Percentiles rank a stretch among this genome's conserved stretches.
Evolutionary conservation across 2,888 invertebrate species (phyloP).

Genomic region (Drosophila colorata): DNA sequence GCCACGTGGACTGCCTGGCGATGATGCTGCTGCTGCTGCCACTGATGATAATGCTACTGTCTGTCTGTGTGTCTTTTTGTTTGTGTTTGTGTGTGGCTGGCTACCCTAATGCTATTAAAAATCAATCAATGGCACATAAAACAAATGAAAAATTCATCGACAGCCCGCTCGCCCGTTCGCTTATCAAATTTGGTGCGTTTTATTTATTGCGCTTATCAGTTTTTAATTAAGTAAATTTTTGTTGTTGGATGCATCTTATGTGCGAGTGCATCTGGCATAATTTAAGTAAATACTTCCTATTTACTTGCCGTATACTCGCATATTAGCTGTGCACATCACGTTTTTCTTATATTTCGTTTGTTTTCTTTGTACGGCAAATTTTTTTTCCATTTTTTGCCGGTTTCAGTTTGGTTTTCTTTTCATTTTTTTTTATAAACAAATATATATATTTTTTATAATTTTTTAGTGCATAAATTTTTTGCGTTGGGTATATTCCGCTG

Average conservation of each 20-base stretch:
- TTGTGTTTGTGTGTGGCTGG: conserved; percentile 17
- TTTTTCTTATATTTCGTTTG: conserved; percentile 33
- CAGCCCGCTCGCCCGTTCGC: conserved; percentile 35
- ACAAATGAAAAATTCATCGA: conserved; percentile 69
- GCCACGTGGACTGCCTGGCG: conserved; percentile 68
- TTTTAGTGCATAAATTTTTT: conserved; percentile 59
- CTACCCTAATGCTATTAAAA: conserved; percentile 75
- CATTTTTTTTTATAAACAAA: background rate
- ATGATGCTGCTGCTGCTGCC: conserved; percentile 33
- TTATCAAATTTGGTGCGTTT: conserved; percentile 35
- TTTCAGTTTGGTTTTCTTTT: conserved; percentile 5
- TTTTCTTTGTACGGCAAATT: conserved; percentile 25
- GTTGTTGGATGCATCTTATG: conserved; percentile 2
- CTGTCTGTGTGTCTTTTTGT: conserved; percentile 13
- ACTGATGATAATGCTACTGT: conserved; percentile 40
- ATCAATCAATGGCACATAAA: conserved; percentile 76
- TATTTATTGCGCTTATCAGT: conserved; percentile 61
- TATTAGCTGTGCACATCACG: conserved; percentile 61
- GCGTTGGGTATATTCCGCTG: conserved; percentile 39
- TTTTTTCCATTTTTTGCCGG: conserved; percentile 18
- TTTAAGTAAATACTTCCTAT: conserved; percentile 66
- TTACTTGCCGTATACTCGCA: conserved; percentile 34
- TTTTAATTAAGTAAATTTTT: conserved; percentile 62
- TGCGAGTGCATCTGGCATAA: conserved; percentile 25
- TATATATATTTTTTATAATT: conserved; percentile 28